Percentiles rank a stretch among this genome's conserved stretches.
Conservation (phyloP, 2,888 invertebrate species). For the Torymus aiolomorphi region DNA sequence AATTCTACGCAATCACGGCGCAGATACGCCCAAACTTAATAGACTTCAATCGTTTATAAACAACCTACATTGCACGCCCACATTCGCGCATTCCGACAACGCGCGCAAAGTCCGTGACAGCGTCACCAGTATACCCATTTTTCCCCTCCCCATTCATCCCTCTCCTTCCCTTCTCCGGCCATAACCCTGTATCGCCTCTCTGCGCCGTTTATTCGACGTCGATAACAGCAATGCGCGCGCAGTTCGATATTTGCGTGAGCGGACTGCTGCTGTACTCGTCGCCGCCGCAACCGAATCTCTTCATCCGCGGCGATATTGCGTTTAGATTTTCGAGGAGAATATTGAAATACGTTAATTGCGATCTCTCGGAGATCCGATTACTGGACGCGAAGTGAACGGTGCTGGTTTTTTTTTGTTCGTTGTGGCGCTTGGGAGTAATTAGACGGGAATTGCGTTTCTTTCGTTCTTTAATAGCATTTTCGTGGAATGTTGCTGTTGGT, state of each 20-base stretch:
- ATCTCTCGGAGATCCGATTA: conserved; percentile 9
- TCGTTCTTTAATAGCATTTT: too few species aligned
- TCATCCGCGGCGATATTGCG: conserved; percentile 33
- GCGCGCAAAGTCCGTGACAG: too few species aligned
- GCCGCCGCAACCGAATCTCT: neutral
- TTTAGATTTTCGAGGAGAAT: conserved; percentile 26
- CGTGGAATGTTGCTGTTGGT: too few species aligned
- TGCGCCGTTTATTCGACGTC: conserved; percentile 32
- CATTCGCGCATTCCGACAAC: too few species aligned
- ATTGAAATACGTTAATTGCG: conserved; percentile 40
- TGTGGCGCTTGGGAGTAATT: too few species aligned
- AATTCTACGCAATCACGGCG: too few species aligned
- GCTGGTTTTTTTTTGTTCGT: too few species aligned
- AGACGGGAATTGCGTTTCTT: too few species aligned
- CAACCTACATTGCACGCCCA: too few species aligned
- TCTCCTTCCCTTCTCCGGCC: neutral
- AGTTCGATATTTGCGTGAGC: conserved; percentile 49
- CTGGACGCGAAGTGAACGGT: neutral
- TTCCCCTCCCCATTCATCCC: neutral
- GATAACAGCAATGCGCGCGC: conserved; percentile 25
- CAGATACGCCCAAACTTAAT: too few species aligned
- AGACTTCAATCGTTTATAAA: too few species aligned
- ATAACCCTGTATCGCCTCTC: too few species aligned
- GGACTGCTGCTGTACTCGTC: conserved; percentile 29
- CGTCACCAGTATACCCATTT: neutral